Percentiles rank a stretch among this genome's conserved stretches.
phyloP scores from a whole-genome alignment of 2,888 invertebrate species.

The Mimumesa dahlbomi region DNA sequence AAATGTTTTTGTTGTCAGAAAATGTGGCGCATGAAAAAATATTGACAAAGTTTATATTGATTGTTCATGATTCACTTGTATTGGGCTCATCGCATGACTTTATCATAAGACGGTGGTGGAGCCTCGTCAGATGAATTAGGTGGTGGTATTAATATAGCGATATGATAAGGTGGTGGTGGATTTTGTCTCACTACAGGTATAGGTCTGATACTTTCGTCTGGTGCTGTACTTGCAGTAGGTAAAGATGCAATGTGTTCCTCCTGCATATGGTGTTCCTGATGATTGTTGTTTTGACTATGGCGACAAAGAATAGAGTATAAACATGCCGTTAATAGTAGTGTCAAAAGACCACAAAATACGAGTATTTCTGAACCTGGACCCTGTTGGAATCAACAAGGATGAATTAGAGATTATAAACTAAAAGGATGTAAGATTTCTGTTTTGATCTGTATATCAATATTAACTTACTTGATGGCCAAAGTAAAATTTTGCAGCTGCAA shows the following conservation, averaged over 20 bases:
- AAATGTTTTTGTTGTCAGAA: conserved; percentile 16
- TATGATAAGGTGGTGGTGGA: conserved; percentile 91
- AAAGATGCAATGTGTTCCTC: conserved; percentile 67
- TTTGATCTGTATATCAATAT: neutral
- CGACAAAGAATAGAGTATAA: conserved; percentile 72
- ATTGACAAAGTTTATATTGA: conserved; percentile 25
- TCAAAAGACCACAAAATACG: conserved; percentile 81
- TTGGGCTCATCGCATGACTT: conserved; percentile 82
- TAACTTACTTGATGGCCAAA: conserved; percentile 84
- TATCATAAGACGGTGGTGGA: conserved; percentile 89
- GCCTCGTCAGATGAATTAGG: conserved; percentile 81
- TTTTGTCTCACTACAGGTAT: conserved; percentile 78
- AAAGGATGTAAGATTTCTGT: neutral
- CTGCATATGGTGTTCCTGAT: conserved; percentile 59
- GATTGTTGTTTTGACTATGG: conserved; percentile 62
- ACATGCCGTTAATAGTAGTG: conserved; percentile 74
- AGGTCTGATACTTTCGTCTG: conserved; percentile 63
- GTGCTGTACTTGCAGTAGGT: conserved; percentile 61
- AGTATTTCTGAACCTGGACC: conserved; percentile 83
- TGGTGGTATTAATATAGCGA: conserved; percentile 88
- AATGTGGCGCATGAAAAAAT: conserved; percentile 44
- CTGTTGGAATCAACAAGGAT: no score
- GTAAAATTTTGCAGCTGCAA: conserved; percentile 88
- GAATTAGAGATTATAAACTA: conserved; percentile 57
- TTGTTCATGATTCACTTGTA: conserved; percentile 10